Percentiles rank a stretch among this genome's conserved stretches.
Conservation (phyloP, 1,140 invertebrate genomes). For the Tyrophagus putrescentiae region DNA sequence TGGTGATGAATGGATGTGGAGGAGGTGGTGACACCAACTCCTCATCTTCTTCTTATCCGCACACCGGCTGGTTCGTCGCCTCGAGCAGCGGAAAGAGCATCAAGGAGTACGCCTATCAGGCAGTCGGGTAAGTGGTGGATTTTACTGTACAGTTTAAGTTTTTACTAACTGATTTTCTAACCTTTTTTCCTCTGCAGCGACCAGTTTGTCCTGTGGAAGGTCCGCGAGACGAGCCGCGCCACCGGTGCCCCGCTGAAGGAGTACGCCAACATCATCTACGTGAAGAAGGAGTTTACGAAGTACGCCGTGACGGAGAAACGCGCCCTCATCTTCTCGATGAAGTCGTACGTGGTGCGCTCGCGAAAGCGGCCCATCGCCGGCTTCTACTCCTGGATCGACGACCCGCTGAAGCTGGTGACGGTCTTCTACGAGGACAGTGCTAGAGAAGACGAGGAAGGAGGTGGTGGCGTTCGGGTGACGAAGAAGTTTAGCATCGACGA, state of each 20-base stretch:
- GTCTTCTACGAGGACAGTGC: slow-evolving; percentile 57
- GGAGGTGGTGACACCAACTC: too few species aligned
- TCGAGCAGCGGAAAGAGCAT: slow-evolving; percentile 51
- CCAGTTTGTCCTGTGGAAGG: slow-evolving; percentile 65
- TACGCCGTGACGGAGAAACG: slow-evolving; percentile 68
- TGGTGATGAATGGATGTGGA: slow-evolving; percentile 61
- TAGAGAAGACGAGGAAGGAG: too few species aligned
- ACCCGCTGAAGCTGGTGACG: slow-evolving; percentile 50
- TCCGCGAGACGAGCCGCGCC: slow-evolving; percentile 37
- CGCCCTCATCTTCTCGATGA: slow-evolving; percentile 71
- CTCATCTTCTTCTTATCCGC: too few species aligned
- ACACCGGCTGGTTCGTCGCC: slow-evolving; percentile 72
- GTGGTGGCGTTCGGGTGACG: slow-evolving; percentile 20
- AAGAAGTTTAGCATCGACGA: slow-evolving; percentile 22
- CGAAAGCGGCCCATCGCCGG: slow-evolving; percentile 63
- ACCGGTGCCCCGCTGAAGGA: slow-evolving; percentile 21
- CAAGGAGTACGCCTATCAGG: slow-evolving; percentile 64
- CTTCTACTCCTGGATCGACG: slow-evolving; percentile 50
- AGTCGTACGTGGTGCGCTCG: slow-evolving; percentile 60
- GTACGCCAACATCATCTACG: slow-evolving; percentile 50
- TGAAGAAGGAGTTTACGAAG: slow-evolving; percentile 57
- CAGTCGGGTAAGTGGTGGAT: too few species aligned
- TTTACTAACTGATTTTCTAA: too few species aligned
- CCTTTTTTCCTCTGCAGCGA: too few species aligned
- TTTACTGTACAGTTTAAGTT: too few species aligned